Percentiles rank a stretch among this genome's conserved stretches.
phyloP scores from a whole-genome alignment of 2,888 invertebrate species.

The Atethmia centrago region DNA sequence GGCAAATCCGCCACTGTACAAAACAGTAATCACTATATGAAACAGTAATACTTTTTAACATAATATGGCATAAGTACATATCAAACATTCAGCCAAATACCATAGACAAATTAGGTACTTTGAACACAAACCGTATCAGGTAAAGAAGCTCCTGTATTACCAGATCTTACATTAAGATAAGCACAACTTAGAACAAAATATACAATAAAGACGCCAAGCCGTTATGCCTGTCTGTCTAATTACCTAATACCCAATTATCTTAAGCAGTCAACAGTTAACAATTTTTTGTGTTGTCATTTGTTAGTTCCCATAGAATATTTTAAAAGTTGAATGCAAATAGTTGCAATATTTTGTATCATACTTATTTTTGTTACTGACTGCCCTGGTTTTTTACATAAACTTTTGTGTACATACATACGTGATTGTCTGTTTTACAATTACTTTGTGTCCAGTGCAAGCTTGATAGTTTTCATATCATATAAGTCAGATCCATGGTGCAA shows the following conservation, averaged over 20 bases:
- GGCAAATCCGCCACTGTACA: too few species aligned
- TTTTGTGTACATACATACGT: neutral
- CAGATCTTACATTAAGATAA: constrained; percentile 7
- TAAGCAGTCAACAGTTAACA: constrained; percentile 34
- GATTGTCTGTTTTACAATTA: neutral
- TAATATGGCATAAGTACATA: too few species aligned
- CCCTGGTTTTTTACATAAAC: constrained; percentile 17
- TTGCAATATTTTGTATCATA: constrained; percentile 30
- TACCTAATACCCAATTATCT: constrained; percentile 40
- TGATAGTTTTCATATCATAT: constrained; percentile 29
- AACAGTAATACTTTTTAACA: too few species aligned
- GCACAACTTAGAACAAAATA: neutral
- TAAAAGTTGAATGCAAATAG: constrained; percentile 15
- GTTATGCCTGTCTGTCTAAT: constrained; percentile 31
- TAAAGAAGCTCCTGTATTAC: constrained; percentile 19
- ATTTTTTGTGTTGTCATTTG: constrained; percentile 14
- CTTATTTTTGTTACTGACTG: constrained; percentile 35
- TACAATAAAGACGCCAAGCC: neutral
- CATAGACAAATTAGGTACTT: neutral
- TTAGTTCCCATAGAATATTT: constrained; percentile 43
- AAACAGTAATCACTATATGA: too few species aligned
- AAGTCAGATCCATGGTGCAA: constrained; percentile 19
- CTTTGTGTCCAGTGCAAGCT: constrained; percentile 7
- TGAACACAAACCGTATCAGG: neutral
- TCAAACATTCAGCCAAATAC: neutral